Percentiles rank a stretch among this genome's conserved stretches.
Conservation (phyloP, 2,888 invertebrate species). For the Chrysolina americana region DNA sequence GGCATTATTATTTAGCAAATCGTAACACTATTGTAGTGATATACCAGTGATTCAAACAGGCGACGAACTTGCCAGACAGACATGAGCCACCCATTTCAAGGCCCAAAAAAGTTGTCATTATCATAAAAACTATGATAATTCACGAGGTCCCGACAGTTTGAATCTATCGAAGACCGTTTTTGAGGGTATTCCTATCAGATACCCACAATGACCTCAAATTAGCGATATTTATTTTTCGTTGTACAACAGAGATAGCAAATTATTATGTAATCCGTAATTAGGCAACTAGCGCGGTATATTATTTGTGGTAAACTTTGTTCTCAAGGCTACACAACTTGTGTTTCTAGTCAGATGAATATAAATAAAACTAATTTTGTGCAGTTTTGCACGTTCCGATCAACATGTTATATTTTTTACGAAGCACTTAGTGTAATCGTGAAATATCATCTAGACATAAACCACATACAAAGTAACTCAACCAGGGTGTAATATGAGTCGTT, state of each 20-base stretch:
- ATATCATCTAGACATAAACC: too few species aligned
- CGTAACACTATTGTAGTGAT: too few species aligned
- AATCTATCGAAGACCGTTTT: background rate
- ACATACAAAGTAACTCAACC: too few species aligned
- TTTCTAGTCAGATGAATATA: constrained; percentile 2
- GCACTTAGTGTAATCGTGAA: too few species aligned
- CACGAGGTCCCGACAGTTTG: background rate
- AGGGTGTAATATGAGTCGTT: too few species aligned
- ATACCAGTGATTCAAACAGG: too few species aligned
- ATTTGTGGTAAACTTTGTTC: constrained; percentile 9
- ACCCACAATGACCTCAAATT: constrained; percentile 6
- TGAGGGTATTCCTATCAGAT: background rate
- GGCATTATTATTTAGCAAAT: too few species aligned
- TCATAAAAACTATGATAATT: background rate
- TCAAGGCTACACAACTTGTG: constrained; percentile 2
- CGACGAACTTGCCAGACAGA: too few species aligned
- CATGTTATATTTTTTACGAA: too few species aligned
- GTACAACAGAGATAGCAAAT: constrained; percentile 6
- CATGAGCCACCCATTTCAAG: too few species aligned
- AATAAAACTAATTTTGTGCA: background rate
- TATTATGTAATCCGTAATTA: constrained; percentile 14
- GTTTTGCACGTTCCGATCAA: too few species aligned
- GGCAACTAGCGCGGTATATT: constrained; percentile 6
- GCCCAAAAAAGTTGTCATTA: too few species aligned
- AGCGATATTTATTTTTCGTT: constrained; percentile 1